Base-by-base conservation (phyloP, 2,888 invertebrate genomes). In the Phymatocera aterrima region DNA sequence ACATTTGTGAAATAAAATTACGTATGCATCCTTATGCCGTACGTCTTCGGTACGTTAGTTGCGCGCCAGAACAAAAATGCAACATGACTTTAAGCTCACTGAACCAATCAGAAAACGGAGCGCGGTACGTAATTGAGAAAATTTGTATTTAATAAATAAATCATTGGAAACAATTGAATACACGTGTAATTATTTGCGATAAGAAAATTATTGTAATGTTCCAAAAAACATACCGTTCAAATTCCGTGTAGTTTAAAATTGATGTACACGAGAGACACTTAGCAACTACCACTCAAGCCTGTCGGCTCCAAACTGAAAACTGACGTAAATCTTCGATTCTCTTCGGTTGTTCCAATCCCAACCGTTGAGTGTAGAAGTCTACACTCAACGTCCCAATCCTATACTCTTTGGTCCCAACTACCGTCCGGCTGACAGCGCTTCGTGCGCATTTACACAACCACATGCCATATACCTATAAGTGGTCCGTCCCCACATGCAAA, bases 1-100 rank as follows among this genome's bases (percentile, higher is more conserved):
- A n/a, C n/a, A n/a, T n/a, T n/a, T n/a, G n/a, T n/a, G n/a, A n/a
- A n/a, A n/a, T n/a, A n/a, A n/a, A n/a, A n/a, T n/a, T n/a, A n/a
- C n/a, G n/a, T n/a, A n/a, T n/a, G n/a, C n/a, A n/a, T n/a, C n/a
- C n/a, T n/a, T n/a, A n/a, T n/a, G n/a, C n/a, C n/a, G n/a, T n/a
- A n/a, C n/a, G n/a, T n/a, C 8, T 37, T 64, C 37, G 18, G 34
- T 64, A n/a, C n/a, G n/a, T n/a, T n/a, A n/a, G n/a, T 37, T 34
- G 3, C 34, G 34, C 64, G 64, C 64, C 64, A 64, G 37, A 64
- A 37, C 24, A 12, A 18, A 64, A 21, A 64, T 64, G 37, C n/a
- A 64, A 64, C 8, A 21, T 37, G 64, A 37, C 15, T 57, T 28
- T 34, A n/a, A 18, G 21, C 37, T 34, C 34, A 15, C 21, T 3